phyloP scores from a whole-genome alignment of 2,888 invertebrate genomes.

The Chaitophorus viminalis region DNA sequence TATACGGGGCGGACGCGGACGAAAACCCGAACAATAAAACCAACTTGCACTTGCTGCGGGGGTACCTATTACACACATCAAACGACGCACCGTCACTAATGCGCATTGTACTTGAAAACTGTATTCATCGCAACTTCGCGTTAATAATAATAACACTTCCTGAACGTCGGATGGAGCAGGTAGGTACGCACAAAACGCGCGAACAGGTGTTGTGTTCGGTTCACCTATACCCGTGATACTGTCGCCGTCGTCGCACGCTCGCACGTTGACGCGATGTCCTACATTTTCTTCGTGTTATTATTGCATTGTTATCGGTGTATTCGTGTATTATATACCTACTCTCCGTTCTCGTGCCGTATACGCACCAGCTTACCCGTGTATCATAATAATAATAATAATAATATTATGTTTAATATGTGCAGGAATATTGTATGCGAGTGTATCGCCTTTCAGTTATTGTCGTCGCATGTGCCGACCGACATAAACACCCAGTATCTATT shows the following conservation, averaged over 20 bases:
- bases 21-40: neutral
- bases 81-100: no score
- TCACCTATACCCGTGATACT: conserved; percentile 22
- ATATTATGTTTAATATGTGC: no score
- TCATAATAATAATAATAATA: no score
- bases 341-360: neutral
- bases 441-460: neutral
- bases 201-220: neutral
- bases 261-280: conserved; percentile 22
- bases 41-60: no score
- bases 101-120: no score
- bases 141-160: no score
- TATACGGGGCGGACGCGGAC: neutral
- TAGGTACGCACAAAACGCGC: neutral
- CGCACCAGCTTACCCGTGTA: no score
- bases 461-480: neutral
- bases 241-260: no score
- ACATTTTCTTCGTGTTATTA: conserved; percentile 14
- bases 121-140: no score
- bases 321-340: neutral
- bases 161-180: no score
- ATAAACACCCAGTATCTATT: neutral
- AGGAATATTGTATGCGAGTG: no score
- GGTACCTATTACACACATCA: no score
- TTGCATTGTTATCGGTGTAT: conserved; percentile 4